These are phyloP conservation scores for Andrena haemorrhoa DNA, from an alignment of 2,888 invertebrate genomes.

Conservation along the genomic window DNA sequence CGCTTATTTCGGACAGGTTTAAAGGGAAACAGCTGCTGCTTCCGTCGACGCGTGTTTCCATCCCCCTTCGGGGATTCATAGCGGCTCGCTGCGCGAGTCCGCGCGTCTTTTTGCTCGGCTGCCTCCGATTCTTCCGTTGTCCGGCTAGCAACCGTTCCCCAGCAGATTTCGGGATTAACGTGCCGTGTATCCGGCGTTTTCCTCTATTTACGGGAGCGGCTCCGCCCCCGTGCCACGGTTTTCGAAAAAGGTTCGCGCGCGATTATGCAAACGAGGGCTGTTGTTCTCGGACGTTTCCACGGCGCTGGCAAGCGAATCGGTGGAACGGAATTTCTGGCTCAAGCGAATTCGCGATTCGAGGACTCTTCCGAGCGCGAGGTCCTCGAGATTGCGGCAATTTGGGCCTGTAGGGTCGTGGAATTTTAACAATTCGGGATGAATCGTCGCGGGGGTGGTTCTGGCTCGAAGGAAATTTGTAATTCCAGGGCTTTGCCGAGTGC, in stretches of 20 bases:
- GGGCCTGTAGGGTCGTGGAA: neutral
- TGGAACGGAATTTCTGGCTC: conserved; percentile 9
- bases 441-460: too few relatives aligned
- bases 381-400: neutral
- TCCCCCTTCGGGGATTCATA: neutral
- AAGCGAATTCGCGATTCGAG: neutral
- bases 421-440: neutral
- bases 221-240: neutral
- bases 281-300: conserved; percentile 15
- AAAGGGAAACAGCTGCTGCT: conserved; percentile 55
- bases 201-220: conserved; percentile 3
- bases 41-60: conserved; percentile 25
- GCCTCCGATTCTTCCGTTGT: conserved; percentile 15
- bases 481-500: too few relatives aligned
- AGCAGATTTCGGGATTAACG: conserved; percentile 33
- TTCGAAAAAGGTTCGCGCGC: conserved; percentile 28
- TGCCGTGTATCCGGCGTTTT: neutral
- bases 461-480: conserved; percentile 3
- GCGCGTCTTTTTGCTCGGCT: neutral
- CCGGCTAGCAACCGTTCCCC: neutral
- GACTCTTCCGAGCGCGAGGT: neutral
- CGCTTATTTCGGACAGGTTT: conserved; percentile 51
- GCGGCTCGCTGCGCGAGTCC: neutral
- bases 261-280: conserved; percentile 40
- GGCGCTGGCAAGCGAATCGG: neutral